Base-by-base conservation (phyloP, 2,888 invertebrate species). In the Plemyria rubiginata region DNA sequence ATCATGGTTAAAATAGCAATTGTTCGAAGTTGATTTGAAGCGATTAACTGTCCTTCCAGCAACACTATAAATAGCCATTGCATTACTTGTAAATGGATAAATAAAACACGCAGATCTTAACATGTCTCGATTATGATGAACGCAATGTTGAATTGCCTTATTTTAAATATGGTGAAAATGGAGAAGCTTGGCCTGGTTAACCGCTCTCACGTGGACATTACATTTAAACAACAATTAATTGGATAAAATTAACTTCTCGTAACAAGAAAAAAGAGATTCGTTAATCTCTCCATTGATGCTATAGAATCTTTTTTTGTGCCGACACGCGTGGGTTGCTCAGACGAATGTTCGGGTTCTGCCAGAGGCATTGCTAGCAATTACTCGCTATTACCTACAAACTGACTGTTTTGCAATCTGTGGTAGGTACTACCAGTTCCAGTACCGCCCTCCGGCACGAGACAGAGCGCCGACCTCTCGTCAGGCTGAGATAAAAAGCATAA, bases 281-380 rank as follows among this genome's bases (percentile, higher is more conserved):
- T 65, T 58, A 60, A 63, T 68, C 53, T 45, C 13, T 49, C 15
- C 51, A 66, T 72, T 69, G 65, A 59, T 66, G 36, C 36, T 56
- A 38, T 53, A 49, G 51, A 61, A 63, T 52, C 40, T 52, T 63
- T 73, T 71, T 71, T 70, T 68, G 66, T 67, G 67, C 64, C 60
- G 61, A 62, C 65, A 68, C 67, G 79, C 77, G 76, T 79, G 78
- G 73, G 78, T 38, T 40, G 73, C 22, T 53, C 53, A 73, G 70
- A 70, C 68, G 68, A 73, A 73, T 70, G 69, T 72, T 71, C 56
- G 67, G 69, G 67, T 65, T 67, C 65, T 56, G 71, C 67, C 71
- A 70, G 74, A 70, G 77, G 79, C 77, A 72, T n/a, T 73, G 75
- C 69, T 72, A 75, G 78, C 78, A 86, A 88, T 87, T 85, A 86